Conservation (phyloP, 2,113 vertebrate genomes). For the Grus americana region DNA sequence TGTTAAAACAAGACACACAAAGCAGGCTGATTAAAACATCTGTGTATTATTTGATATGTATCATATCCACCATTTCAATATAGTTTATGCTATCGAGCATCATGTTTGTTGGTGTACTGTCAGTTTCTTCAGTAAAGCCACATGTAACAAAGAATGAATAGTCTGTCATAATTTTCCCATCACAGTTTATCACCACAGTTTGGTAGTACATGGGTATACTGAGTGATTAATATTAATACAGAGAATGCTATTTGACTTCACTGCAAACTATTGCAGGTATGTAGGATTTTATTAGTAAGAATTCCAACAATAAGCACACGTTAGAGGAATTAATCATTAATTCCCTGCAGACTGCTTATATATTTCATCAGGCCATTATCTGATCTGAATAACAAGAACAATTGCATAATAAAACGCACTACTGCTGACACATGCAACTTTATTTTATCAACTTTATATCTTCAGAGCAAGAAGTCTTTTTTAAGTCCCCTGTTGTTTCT, state of each 20-base stretch:
- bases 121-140: background rate
- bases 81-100: background rate
- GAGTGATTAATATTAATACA: conserved; percentile 24
- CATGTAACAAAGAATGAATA: background rate
- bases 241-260: conserved; percentile 15
- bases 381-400: conserved; percentile 79
- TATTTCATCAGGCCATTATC: conserved; percentile 76
- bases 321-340: conserved; percentile 79
- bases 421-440: conserved; percentile 77
- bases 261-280: conserved; percentile 67
- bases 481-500: background rate
- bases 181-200: conserved; percentile 11
- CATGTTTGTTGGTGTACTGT: background rate
- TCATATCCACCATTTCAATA: background rate
- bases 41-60: background rate
- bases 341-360: conserved; percentile 75
- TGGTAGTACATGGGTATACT: conserved; percentile 9
- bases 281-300: conserved; percentile 69
- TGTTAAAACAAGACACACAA: background rate
- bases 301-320: conserved; percentile 69
- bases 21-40: background rate
- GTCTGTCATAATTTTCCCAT: background rate
- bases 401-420: conserved; percentile 76
- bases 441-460: conserved; percentile 55
- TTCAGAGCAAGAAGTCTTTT: conserved; percentile 34